Evolutionary conservation across 2,113 vertebrate species (phyloP).

Genomic region (Corvus moneduloides): DNA sequence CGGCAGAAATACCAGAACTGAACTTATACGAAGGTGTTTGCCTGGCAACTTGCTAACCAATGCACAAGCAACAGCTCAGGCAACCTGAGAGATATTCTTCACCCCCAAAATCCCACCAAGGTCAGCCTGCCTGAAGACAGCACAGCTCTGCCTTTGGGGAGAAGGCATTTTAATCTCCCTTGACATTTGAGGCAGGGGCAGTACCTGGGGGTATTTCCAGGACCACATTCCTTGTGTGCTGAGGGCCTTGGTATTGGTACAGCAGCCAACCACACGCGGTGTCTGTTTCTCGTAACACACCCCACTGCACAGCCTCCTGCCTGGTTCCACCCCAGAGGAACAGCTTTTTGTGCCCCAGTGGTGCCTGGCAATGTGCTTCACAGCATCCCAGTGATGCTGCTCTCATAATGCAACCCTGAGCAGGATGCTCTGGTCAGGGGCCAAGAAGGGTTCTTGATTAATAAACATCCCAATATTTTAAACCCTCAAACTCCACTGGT

Average conservation of each 20-base stretch:
- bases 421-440: accelerated
- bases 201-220: background rate
- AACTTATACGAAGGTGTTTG: background rate
- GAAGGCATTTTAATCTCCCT: background rate
- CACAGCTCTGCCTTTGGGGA: background rate
- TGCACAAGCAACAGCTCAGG: background rate
- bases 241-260: background rate
- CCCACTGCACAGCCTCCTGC: background rate
- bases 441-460: background rate
- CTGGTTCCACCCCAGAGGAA: background rate
- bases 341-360: accelerated
- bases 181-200: background rate
- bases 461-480: background rate
- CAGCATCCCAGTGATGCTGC: background rate
- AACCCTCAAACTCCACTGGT: background rate
- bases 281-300: accelerated
- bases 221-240: background rate
- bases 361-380: background rate
- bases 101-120: background rate
- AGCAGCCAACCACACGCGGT: accelerated
- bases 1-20: background rate
- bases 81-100: background rate
- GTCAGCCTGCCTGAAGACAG: background rate
- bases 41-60: background rate
- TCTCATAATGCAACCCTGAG: background rate